phyloP scores from a whole-genome alignment of 2,888 invertebrate genomes.

The Exocentrus adspersus region DNA sequence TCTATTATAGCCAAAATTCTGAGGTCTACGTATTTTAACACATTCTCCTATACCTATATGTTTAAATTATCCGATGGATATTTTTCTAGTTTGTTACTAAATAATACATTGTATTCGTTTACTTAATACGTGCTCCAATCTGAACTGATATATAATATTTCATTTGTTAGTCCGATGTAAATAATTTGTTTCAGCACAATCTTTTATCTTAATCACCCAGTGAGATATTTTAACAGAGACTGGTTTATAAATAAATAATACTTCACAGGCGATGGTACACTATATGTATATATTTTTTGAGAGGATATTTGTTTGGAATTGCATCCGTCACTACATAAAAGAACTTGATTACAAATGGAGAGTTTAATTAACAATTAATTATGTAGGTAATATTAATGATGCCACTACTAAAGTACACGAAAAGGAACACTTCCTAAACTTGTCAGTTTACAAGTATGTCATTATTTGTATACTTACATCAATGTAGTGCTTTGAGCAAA shows the following conservation, averaged over 20 bases:
- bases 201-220: constrained; percentile 24
- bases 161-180: constrained; percentile 24
- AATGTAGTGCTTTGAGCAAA: too few species aligned
- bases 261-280: constrained; percentile 15
- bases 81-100: constrained; percentile 10
- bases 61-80: constrained; percentile 9
- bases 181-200: constrained; percentile 24
- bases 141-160: constrained; percentile 20
- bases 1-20: background rate
- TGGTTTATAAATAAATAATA: constrained; percentile 25
- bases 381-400: too few species aligned
- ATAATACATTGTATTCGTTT: constrained; percentile 16
- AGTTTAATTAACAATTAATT: constrained; percentile 13
- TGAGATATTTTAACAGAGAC: constrained; percentile 21
- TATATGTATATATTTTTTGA: constrained; percentile 19
- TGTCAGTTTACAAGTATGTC: too few species aligned
- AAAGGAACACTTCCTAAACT: too few species aligned
- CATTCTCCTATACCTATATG: constrained; percentile 12
- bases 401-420: too few species aligned
- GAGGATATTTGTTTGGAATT: constrained; percentile 14
- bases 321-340: constrained; percentile 20
- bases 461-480: too few species aligned
- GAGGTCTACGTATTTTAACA: constrained; percentile 4
- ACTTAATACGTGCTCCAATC: constrained; percentile 15
- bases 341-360: constrained; percentile 11